These are phyloP conservation scores for Chloroclystis v-ata DNA, from an alignment of 2,888 invertebrate species.

Conservation along the genomic window DNA sequence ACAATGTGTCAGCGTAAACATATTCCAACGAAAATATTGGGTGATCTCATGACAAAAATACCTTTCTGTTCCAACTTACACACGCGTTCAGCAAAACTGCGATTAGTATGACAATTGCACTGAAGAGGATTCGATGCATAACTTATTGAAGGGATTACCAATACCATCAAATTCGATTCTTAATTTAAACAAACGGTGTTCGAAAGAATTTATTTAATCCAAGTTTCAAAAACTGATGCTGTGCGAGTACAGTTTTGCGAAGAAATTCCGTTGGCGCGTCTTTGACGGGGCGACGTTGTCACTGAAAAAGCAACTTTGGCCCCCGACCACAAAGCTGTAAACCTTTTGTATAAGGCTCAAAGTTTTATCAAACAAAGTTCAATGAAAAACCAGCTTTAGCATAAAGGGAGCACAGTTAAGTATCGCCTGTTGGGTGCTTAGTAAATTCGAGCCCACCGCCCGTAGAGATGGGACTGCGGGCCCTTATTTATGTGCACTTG, in stretches of 20 bases:
- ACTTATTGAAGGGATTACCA: conserved; percentile 44
- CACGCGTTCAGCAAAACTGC: conserved; percentile 17
- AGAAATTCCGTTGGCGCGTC: conserved; percentile 58
- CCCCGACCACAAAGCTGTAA: conserved; percentile 42
- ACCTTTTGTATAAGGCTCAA: conserved; percentile 50
- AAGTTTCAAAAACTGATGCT: conserved; percentile 64
- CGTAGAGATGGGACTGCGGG: conserved; percentile 67
- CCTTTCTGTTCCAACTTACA: conserved; percentile 19
- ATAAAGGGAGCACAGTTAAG: conserved; percentile 26
- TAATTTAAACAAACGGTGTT: conserved; percentile 53
- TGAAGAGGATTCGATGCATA: conserved; percentile 33
- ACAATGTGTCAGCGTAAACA: conserved; percentile 13
- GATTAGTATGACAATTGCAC: conserved; percentile 31
- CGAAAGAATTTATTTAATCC: conserved; percentile 65
- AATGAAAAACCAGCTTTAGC: conserved; percentile 14
- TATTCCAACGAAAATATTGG: conserved; percentile 10
- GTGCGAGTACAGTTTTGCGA: conserved; percentile 59
- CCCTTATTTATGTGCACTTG: conserved; percentile 76
- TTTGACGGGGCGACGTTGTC: conserved; percentile 33
- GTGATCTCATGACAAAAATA: conserved; percentile 11
- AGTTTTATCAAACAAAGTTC: conserved; percentile 19
- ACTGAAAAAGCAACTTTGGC: conserved; percentile 50
- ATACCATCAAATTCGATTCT: conserved; percentile 47
- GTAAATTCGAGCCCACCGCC: conserved; percentile 57
- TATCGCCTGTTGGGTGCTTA: conserved; percentile 38